A percentile compares a stretch with the other conserved stretches of the same genome.
Conservation (phyloP, 2,113 vertebrate genomes). For the Sporophila hypoxantha region DNA sequence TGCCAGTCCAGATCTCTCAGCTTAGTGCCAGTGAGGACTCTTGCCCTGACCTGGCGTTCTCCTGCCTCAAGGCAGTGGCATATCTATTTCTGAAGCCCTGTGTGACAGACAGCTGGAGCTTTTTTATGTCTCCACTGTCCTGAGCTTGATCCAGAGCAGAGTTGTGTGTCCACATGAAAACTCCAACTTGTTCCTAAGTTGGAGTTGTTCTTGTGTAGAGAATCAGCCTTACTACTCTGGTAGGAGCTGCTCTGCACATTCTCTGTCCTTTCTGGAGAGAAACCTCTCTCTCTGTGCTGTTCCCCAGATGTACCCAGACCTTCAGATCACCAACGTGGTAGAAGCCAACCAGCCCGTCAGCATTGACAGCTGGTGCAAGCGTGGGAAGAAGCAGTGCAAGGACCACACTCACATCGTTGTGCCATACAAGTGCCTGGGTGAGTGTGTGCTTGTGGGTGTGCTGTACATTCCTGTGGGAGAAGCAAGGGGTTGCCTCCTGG, state of each 20-base stretch:
- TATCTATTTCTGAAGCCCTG: background rate
- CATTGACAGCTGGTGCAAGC: slow-evolving; percentile 93
- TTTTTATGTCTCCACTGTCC: background rate
- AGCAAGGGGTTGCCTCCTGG: background rate
- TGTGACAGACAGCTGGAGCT: background rate
- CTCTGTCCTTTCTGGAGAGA: background rate
- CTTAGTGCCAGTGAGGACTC: background rate
- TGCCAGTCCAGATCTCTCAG: background rate
- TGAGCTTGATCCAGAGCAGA: background rate
- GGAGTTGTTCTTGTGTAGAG: background rate
- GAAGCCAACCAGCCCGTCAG: slow-evolving; percentile 88
- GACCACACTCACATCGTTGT: slow-evolving; percentile 84
- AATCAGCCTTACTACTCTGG: background rate
- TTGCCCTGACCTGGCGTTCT: background rate
- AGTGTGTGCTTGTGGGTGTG: slow-evolving; percentile 23
- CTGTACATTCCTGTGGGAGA: background rate
- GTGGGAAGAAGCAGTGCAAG: slow-evolving; percentile 89
- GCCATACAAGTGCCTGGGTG: slow-evolving; percentile 95
- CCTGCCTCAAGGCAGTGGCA: background rate
- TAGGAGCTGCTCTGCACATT: background rate
- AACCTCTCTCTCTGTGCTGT: background rate
- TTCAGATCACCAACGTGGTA: slow-evolving; percentile 94
- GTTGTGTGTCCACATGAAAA: background rate
- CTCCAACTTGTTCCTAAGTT: background rate
- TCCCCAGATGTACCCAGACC: slow-evolving; percentile 89